Percentiles rank a stretch among this genome's conserved stretches.
Conservation (phyloP, 2,113 vertebrate species). For the Kobus ellipsiprymnus region DNA sequence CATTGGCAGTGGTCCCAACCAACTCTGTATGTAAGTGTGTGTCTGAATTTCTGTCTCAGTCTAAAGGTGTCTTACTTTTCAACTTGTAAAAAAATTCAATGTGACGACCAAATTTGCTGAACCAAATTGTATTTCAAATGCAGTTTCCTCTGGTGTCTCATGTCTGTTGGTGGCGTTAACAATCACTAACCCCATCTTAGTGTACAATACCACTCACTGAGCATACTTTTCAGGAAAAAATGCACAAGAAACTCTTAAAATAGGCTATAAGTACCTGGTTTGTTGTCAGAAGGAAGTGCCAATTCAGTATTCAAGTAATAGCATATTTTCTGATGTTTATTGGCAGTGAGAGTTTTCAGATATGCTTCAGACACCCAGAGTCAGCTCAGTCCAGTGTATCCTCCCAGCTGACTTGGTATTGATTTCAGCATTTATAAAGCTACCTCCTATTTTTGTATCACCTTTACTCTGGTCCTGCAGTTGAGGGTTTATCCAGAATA, state of each 20-base stretch:
- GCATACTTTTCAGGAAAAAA: neutral
- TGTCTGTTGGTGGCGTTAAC: neutral
- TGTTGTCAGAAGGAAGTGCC: neutral
- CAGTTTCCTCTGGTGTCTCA: neutral
- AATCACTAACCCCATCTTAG: neutral
- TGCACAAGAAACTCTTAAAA: neutral
- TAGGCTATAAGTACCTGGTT: neutral
- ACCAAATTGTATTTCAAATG: neutral
- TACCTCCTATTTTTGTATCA: neutral
- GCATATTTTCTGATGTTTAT: slow-evolving; percentile 18
- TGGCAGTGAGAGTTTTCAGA: neutral
- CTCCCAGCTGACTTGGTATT: neutral
- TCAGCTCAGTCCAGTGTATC: neutral
- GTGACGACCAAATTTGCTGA: neutral
- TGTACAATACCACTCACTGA: neutral
- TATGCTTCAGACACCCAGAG: neutral
- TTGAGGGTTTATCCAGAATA: neutral
- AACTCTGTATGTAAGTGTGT: neutral
- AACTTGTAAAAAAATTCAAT: neutral
- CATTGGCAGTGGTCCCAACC: neutral
- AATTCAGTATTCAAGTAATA: neutral
- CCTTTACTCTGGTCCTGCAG: neutral
- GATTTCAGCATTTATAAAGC: neutral
- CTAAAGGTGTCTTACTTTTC: neutral
- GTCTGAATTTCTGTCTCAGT: neutral